Percentiles rank a stretch among this genome's conserved stretches.
Conservation (phyloP, 2,797 vertebrate genomes). For the Gouania willdenowi region DNA sequence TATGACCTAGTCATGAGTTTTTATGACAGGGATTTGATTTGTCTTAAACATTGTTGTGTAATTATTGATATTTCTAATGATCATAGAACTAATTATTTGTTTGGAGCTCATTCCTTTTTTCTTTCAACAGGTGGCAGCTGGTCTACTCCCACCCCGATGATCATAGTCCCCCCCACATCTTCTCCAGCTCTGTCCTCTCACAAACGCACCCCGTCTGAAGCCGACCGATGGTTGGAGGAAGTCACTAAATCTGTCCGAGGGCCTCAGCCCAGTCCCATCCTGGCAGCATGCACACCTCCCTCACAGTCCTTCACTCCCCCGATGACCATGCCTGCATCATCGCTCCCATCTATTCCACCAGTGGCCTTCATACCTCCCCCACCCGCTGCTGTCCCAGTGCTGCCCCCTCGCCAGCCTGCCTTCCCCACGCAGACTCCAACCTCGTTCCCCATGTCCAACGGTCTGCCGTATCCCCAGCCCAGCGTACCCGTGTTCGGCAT, state of each 20-base stretch:
- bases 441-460: constrained; percentile 84
- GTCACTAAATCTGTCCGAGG: constrained; percentile 89
- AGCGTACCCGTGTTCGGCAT: constrained; percentile 91
- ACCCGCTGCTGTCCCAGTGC: constrained; percentile 77
- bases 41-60: no score
- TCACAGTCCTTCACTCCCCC: constrained; percentile 44
- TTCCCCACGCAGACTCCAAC: constrained; percentile 77
- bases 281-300: constrained; percentile 26
- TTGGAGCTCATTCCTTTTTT: neutral
- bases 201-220: constrained; percentile 91
- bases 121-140: constrained; percentile 77
- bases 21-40: no score
- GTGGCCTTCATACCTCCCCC: constrained; percentile 65
- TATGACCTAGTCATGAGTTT: no score
- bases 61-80: no score
- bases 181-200: constrained; percentile 75
- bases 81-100: no score
- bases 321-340: constrained; percentile 63
- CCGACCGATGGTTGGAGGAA: constrained; percentile 96
- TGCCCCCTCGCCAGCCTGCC: constrained; percentile 82
- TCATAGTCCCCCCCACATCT: constrained; percentile 51
- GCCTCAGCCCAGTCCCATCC: constrained; percentile 64
- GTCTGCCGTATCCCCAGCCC: constrained; percentile 83
- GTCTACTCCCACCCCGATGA: constrained; percentile 61
- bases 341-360: no score